These are phyloP conservation scores for Meliscaeva auricollis DNA, from an alignment of 2,888 invertebrate species.

Conservation along the genomic window DNA sequence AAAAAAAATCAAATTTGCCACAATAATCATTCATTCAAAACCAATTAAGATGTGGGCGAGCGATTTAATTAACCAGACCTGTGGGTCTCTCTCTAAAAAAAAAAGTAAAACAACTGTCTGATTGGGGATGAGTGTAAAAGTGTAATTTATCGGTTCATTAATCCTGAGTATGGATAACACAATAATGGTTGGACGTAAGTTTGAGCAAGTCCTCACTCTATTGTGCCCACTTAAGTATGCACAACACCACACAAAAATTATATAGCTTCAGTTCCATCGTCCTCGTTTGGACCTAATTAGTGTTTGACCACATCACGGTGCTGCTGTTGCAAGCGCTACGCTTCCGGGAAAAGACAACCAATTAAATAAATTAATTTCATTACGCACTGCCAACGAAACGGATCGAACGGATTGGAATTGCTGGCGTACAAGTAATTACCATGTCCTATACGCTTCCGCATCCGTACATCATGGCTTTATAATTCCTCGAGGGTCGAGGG, in stretches of 20 bases:
- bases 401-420: slow-evolving; percentile 10
- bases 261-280: not conserved
- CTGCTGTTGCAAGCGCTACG: slow-evolving; percentile 22
- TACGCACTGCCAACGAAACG: slow-evolving; percentile 37
- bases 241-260: not conserved
- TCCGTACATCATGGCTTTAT: slow-evolving; percentile 32
- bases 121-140: slow-evolving; percentile 42
- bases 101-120: slow-evolving; percentile 3
- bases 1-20: slow-evolving; percentile 36
- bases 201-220: slow-evolving; percentile 31
- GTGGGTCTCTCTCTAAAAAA: not conserved
- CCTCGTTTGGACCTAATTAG: slow-evolving; percentile 66
- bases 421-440: slow-evolving; percentile 53
- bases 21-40: slow-evolving; percentile 52
- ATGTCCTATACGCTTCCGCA: not conserved
- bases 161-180: slow-evolving; percentile 55
- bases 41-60: slow-evolving; percentile 39
- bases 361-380: slow-evolving; percentile 75
- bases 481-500: slow-evolving; percentile 24
- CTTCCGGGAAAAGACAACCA: slow-evolving; percentile 48
- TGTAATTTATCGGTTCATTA: slow-evolving; percentile 74
- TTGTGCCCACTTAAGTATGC: slow-evolving; percentile 32
- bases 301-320: slow-evolving; percentile 61
- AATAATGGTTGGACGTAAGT: slow-evolving; percentile 60
- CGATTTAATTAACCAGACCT: slow-evolving; percentile 59